Evolutionary conservation across 1,140 invertebrate species (phyloP).

Genomic region (Cotesia glomerata): DNA sequence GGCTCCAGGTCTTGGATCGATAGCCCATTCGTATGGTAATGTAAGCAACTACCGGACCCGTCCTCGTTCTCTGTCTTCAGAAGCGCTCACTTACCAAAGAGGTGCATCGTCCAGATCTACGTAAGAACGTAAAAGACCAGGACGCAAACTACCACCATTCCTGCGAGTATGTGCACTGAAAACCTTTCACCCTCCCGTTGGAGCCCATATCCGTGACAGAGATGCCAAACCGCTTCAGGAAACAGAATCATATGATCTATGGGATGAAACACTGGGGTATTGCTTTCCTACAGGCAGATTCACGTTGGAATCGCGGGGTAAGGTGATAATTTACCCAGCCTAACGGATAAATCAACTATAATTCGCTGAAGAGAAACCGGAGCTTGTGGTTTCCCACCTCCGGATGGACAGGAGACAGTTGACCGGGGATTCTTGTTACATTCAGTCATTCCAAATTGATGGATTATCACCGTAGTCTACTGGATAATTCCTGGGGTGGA

Average conservation of each 20-base stretch:
- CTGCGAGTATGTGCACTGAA: no score
- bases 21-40: conserved; percentile 43
- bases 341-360: conserved; percentile 47
- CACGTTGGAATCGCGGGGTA: neutral
- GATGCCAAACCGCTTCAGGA: conserved; percentile 34
- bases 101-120: neutral
- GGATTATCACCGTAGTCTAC: neutral
- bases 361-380: conserved; percentile 16
- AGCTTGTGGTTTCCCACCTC: neutral
- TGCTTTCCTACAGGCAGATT: no score
- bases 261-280: conserved; percentile 32
- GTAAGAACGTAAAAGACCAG: neutral
- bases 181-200: no score
- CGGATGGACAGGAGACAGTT: conserved; percentile 27
- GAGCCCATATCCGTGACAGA: conserved; percentile 13
- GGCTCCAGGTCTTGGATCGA: conserved; percentile 35
- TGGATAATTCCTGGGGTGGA: no score
- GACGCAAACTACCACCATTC: no score
- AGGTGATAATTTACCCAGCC: conserved; percentile 51
- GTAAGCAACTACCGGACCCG: conserved; percentile 40
- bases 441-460: conserved; percentile 23
- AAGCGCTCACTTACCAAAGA: conserved; percentile 14
- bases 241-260: conserved; percentile 55
- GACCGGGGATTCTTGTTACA: conserved; percentile 30
- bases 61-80: conserved; percentile 35